phyloP scores from a whole-genome alignment of 2,888 invertebrate genomes.

The Atethmia centrago region DNA sequence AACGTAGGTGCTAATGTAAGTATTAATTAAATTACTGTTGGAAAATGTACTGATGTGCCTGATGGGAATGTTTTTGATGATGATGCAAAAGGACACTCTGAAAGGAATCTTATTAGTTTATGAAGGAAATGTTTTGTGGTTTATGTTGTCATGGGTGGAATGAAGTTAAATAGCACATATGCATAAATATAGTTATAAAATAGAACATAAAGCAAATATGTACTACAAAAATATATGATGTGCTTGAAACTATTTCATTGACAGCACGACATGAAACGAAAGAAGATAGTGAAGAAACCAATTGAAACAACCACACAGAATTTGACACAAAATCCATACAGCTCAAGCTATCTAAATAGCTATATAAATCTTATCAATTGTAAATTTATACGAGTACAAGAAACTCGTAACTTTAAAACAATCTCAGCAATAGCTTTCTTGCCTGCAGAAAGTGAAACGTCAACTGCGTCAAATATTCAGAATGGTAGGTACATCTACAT shows the following conservation, averaged over 20 bases:
- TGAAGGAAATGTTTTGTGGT: neutral
- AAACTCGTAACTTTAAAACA: constrained; percentile 47
- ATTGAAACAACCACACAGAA: constrained; percentile 13
- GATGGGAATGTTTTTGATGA: constrained; percentile 19
- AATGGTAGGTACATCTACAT: constrained; percentile 52
- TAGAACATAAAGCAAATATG: no score
- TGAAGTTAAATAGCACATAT: neutral
- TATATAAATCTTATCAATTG: constrained; percentile 32
- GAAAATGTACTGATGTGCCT: constrained; percentile 19
- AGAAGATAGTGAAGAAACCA: neutral
- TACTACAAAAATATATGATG: no score
- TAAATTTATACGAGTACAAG: constrained; percentile 20
- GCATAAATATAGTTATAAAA: neutral
- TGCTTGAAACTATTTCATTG: neutral
- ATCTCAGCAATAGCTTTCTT: constrained; percentile 49
- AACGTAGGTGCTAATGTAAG: constrained; percentile 16
- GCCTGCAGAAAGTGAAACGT: constrained; percentile 68
- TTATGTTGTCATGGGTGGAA: neutral
- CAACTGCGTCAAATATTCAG: constrained; percentile 78
- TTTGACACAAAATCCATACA: constrained; percentile 9
- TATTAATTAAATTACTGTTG: constrained; percentile 53
- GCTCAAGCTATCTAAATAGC: no score
- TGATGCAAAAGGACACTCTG: neutral
- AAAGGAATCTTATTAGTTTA: constrained; percentile 11
- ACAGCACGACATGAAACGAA: neutral